These are phyloP conservation scores for Mactra quadrangularis DNA, from an alignment of 1,140 invertebrate species.

Conservation along the genomic window DNA sequence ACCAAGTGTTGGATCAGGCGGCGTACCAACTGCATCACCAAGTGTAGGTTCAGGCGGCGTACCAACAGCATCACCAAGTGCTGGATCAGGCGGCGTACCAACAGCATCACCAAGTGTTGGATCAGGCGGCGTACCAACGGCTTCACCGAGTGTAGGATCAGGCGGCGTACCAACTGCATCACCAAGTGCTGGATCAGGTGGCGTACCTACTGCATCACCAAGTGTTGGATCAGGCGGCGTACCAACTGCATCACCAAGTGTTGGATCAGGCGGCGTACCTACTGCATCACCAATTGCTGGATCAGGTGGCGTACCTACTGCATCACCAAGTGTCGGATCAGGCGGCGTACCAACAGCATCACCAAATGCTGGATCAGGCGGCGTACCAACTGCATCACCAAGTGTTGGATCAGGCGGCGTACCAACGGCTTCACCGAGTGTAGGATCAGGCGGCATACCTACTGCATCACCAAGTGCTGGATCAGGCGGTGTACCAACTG, in stretches of 20 bases:
- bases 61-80: slow-evolving; percentile 48
- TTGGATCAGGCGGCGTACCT: slow-evolving; percentile 20
- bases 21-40: slow-evolving; percentile 55
- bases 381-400: slow-evolving; percentile 46
- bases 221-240: not conserved
- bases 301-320: not conserved
- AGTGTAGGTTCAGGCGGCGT: slow-evolving; percentile 14
- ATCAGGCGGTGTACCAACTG: slow-evolving; percentile 32
- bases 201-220: slow-evolving; percentile 35
- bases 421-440: slow-evolving; percentile 26
- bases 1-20: slow-evolving; percentile 35
- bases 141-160: slow-evolving; percentile 23
- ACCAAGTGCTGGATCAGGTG: not conserved
- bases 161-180: slow-evolving; percentile 19
- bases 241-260: slow-evolving; percentile 42
- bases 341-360: slow-evolving; percentile 32
- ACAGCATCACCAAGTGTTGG: slow-evolving; percentile 28
- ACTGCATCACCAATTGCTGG: slow-evolving; percentile 28
- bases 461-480: slow-evolving; percentile 9
- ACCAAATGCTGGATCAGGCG: slow-evolving; percentile 30
- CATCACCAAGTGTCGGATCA: not conserved
- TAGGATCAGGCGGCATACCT: slow-evolving; percentile 1
- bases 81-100: slow-evolving; percentile 7
- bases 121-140: slow-evolving; percentile 25
- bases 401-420: not conserved